These are phyloP conservation scores for Lagenorhynchus albirostris DNA, from an alignment of 2,113 vertebrate species.

Conservation along the genomic window DNA sequence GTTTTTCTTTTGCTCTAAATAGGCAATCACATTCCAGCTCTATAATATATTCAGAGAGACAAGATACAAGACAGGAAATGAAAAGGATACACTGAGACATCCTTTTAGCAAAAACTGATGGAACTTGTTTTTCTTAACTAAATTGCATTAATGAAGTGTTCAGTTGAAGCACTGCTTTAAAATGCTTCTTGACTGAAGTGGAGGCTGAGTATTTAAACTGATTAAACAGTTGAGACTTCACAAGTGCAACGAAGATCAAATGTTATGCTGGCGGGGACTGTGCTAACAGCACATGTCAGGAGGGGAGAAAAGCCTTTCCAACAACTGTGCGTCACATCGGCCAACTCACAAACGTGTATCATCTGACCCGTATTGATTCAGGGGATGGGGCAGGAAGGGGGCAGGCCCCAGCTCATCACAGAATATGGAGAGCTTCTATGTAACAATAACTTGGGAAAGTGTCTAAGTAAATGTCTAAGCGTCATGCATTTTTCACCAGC, in stretches of 20 bases:
- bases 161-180: conserved; percentile 56
- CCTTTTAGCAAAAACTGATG: conserved; percentile 47
- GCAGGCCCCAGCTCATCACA: not conserved
- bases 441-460: not conserved
- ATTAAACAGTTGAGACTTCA: conserved; percentile 70
- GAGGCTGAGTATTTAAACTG: conserved; percentile 72
- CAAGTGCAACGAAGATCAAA: conserved; percentile 54
- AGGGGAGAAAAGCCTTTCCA: not conserved
- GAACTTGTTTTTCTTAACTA: conserved; percentile 69
- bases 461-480: not conserved
- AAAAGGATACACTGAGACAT: conserved; percentile 48
- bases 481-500: not conserved
- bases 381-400: not conserved
- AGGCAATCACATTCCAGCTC: conserved; percentile 52
- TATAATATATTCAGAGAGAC: conserved; percentile 50
- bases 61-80: conserved; percentile 22
- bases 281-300: not conserved
- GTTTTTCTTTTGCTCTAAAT: conserved; percentile 50
- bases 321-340: not conserved
- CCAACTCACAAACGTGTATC: not conserved
- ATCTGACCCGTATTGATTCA: not conserved
- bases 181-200: conserved; percentile 67
- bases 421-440: not conserved
- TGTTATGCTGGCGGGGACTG: not conserved
- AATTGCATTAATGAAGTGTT: conserved; percentile 75